Base-by-base conservation (phyloP, 2,797 vertebrate genomes). In the Halcyon chelicuti region DNA sequence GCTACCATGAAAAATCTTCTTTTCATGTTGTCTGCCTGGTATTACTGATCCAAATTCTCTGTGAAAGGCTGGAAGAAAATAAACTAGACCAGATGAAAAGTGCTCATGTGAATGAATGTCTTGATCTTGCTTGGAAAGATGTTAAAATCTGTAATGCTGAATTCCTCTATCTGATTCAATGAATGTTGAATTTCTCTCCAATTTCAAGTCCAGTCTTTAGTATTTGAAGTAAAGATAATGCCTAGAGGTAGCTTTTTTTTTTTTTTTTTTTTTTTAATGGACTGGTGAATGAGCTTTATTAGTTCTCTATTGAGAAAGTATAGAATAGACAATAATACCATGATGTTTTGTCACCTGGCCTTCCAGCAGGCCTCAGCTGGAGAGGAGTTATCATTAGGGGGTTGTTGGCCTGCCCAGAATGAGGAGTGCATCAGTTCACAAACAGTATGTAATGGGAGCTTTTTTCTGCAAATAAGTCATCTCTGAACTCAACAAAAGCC, bases 1-100 rank as follows among this genome's bases (percentile, higher is more conserved):
- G 65, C 89, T 72, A 31, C 65, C 37, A 19, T 71, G 44, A 91
- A 67, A 91, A 89, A 93, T 87, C 44, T 79, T 89, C 19, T 39
- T 92, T 91, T 72, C 42, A 14, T 37, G 7, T 76, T 6, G 2
- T 77, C 79, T 91, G 68, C n/a, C 78, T 86, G 67, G 39, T n/a
- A 77, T 57, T 57, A 42, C 25, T 66, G 84, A 75, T 75, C 58
- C 5, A 12, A 72, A 76, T 75, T 80, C 71, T 35, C 61, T 51
- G 40, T 65, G 65, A 93, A 61, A 68, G 44, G 23, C 46, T 93
- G 87, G 51, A 96, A 93, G 71, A 85, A 83, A 95, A 87, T 70
- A 85, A 82, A 46, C 40, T 17, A 92, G 52, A 54, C 19, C 37
- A 91, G 77, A 71, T 87, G 74, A 68, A 89, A 89, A 52, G 57